phyloP scores from a whole-genome alignment of 2,888 invertebrate species.

The Dicyrtoma fusca region DNA sequence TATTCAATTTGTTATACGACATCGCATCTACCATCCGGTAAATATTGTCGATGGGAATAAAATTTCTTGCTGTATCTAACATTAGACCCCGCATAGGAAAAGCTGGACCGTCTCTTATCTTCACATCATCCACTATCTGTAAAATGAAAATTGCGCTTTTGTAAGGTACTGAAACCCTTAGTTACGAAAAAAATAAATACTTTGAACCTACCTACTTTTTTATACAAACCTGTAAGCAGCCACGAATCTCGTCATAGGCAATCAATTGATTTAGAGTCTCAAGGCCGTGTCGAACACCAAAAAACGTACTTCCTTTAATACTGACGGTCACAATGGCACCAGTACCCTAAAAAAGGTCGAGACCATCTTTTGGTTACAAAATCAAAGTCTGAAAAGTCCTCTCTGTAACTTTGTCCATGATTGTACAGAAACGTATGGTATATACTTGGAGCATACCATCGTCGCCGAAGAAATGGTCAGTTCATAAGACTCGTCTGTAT shows the following conservation, averaged over 20 bases:
- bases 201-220: too few relatives aligned
- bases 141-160: background rate
- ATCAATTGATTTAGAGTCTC: constrained; percentile 76
- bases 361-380: too few relatives aligned
- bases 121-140: constrained; percentile 40
- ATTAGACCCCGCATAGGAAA: constrained; percentile 77
- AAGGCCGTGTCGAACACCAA: constrained; percentile 74
- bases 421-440: too few relatives aligned
- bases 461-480: constrained; percentile 31
- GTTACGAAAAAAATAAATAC: too few relatives aligned
- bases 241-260: constrained; percentile 59
- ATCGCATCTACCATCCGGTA: constrained; percentile 82
- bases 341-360: constrained; percentile 23
- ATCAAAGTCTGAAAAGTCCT: too few relatives aligned
- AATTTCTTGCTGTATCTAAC: constrained; percentile 89
- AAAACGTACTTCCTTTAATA: constrained; percentile 62
- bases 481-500: constrained; percentile 37
- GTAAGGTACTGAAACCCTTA: too few relatives aligned
- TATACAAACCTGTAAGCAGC: constrained; percentile 63
- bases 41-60: constrained; percentile 71
- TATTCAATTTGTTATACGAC: constrained; percentile 87
- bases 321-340: constrained; percentile 38
- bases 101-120: constrained; percentile 44
- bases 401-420: too few relatives aligned
- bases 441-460: constrained; percentile 30